Evolutionary conservation across 2,888 invertebrate species (phyloP).

Genomic region (Papilio gigon): DNA sequence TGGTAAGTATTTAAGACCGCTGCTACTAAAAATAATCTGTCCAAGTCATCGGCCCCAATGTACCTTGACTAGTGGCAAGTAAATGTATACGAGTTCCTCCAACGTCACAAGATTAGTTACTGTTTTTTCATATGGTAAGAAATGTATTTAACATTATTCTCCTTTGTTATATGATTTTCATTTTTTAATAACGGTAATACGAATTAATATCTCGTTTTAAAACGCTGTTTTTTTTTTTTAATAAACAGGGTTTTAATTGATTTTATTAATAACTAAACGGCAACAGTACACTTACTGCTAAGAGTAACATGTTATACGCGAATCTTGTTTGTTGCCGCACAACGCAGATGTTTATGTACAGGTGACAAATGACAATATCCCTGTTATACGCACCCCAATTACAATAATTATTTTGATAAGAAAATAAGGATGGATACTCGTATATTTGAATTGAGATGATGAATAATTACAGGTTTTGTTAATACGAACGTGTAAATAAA

Average conservation of each 20-base stretch:
- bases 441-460: neutral
- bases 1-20: slow-evolving; percentile 42
- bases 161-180: neutral
- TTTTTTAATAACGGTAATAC: neutral
- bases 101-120: slow-evolving; percentile 13
- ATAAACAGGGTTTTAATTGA: neutral
- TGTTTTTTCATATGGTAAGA: neutral
- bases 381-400: neutral
- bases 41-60: slow-evolving; percentile 47
- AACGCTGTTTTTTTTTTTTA: neutral
- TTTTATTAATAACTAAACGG: neutral
- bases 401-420: neutral
- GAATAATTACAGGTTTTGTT: neutral
- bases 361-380: neutral
- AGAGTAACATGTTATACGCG: neutral
- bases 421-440: neutral
- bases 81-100: slow-evolving; percentile 32
- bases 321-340: slow-evolving; percentile 4
- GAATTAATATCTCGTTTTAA: neutral
- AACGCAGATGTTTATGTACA: slow-evolving; percentile 1
- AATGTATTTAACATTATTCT: neutral
- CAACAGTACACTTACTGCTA: neutral
- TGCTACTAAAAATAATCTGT: slow-evolving; percentile 46
- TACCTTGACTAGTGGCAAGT: slow-evolving; percentile 43
- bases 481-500: neutral